A percentile compares a stretch with the other conserved stretches of the same genome.
phyloP scores from a whole-genome alignment of 2,888 invertebrate genomes.

The Chaetogeoica ovagalla region DNA sequence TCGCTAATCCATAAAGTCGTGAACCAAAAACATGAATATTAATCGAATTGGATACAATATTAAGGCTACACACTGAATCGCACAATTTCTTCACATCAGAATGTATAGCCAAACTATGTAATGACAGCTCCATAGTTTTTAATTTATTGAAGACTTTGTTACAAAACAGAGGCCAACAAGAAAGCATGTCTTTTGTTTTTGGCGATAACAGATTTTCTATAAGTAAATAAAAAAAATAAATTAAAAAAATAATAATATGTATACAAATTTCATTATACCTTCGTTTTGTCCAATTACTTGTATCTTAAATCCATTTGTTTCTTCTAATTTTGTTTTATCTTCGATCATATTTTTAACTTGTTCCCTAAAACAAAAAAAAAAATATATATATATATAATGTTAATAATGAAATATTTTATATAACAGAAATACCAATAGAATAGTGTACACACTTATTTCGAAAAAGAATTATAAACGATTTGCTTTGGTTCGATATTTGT shows the following conservation, averaged over 20 bases:
- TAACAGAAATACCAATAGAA: background rate
- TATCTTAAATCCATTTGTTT: constrained; percentile 3
- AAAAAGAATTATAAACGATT: constrained; percentile 11
- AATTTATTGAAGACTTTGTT: background rate
- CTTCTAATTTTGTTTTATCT: background rate
- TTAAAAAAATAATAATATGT: background rate
- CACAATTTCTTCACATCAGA: background rate
- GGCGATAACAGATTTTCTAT: constrained; percentile 13
- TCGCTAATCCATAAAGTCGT: constrained; percentile 54
- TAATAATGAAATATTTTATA: background rate
- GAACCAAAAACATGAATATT: constrained; percentile 54
- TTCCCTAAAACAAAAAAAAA: background rate
- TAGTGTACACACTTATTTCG: background rate
- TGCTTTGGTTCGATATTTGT: background rate
- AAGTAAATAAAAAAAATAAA: background rate
- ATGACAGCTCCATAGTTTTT: background rate
- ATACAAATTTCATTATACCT: background rate
- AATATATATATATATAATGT: background rate
- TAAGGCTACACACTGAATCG: background rate
- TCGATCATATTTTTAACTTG: background rate
- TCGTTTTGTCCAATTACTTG: background rate
- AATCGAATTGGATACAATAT: background rate
- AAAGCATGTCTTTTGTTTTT: background rate
- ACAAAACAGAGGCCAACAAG: constrained; percentile 5
- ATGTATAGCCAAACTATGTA: background rate